Base-by-base conservation (phyloP, 2,888 invertebrate genomes). In the Acronicta alni region DNA sequence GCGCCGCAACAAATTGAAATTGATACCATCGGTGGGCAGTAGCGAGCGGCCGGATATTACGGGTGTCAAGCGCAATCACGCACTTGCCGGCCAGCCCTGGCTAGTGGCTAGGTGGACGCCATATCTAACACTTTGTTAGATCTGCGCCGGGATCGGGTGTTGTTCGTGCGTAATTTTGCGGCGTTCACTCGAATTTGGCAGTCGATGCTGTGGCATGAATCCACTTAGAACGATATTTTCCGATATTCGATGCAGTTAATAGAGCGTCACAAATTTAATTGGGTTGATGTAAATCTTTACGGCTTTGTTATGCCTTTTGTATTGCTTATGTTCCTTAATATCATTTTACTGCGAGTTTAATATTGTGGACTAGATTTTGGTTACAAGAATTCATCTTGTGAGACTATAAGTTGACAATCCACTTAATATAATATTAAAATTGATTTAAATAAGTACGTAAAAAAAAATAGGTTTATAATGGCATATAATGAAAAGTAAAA, bases 1-100 rank as follows among this genome's bases (percentile, higher is more conserved):
- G 86, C 84, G 84, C 89, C 91, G 89, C 89, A 91, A 92, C 93
- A 93, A 93, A 93, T 94, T 93, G 93, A 93, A 94, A 92, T 91
- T 93, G 93, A 94, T 93, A 93, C 90, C 89, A 92, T 93, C 92
- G 89, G 88, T 90, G 89, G 92, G 88, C 89, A 89, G 86, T 79
- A 80, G 81, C 81, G 84, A 79, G 80, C 81, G 81, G 80, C 91
- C 93, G 94, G 94, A 94, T 93, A 94, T 94, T 94, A 92, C 90
- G 87, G 88, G 88, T 92, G 93, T 93, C 93, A 90, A 85, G 88
- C 90, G 86, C 89, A 91, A 92, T 92, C 93, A 94, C 91, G 92
- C 92, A 91, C 87, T 87, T 67, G 80, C 82, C 80, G 78, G 65
- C 81, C 67, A 81, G 77, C 69, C 62, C 69, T 68, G 71, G 65